Base-by-base conservation (phyloP, 1,140 invertebrate species). In the Neodiprion pinetum region DNA sequence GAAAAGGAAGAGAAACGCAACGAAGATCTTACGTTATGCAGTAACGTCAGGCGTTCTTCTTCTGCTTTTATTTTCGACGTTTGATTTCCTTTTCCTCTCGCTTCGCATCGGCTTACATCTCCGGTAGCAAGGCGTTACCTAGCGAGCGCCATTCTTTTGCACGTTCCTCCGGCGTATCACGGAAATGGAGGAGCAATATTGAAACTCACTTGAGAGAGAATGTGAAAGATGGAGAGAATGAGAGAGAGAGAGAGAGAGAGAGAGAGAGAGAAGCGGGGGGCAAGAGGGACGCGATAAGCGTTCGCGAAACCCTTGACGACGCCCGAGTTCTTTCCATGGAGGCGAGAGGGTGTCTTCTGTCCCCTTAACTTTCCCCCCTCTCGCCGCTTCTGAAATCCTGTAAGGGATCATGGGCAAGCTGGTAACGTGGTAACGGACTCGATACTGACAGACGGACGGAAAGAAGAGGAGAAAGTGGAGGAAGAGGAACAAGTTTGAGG, bases 11-110 rank as follows among this genome's bases (percentile, higher is more conserved):
- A 17, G 21, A 40, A 17, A 21, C 28, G 71, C 61, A 77, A 79
- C 70, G 48, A 71, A 67, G 71, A 48, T 28, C 23, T 61, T 48
- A 48, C 71, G 48, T 66, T 67, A 9, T 67, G 67, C 75, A 40
- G 71, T 68, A 76, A 48, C 47, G 66, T 17, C 76, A 65, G 75
- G 75, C 67, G 75, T 71, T 28, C 23, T 72, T 66, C 70, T 76
- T 78, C 75, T 78, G 48, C 76, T 73, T 74, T 78, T 76, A 61
- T 65, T 76, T 70, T 77, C 12, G 40, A 23, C 40, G 69, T 28
- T 61, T n/a, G 53, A 11, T 53, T 12, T 72, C 14, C 50, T 28
- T 74, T 61, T 21, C 28, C 61, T 21, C 21, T 69, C 67, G 40
- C 21, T 69, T 69, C 67, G 40, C 40, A 21, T 69, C 11, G 7